These are phyloP conservation scores for Forbesichthys papilliferus DNA, from an alignment of 2,113 vertebrate genomes.

Conservation along the genomic window DNA sequence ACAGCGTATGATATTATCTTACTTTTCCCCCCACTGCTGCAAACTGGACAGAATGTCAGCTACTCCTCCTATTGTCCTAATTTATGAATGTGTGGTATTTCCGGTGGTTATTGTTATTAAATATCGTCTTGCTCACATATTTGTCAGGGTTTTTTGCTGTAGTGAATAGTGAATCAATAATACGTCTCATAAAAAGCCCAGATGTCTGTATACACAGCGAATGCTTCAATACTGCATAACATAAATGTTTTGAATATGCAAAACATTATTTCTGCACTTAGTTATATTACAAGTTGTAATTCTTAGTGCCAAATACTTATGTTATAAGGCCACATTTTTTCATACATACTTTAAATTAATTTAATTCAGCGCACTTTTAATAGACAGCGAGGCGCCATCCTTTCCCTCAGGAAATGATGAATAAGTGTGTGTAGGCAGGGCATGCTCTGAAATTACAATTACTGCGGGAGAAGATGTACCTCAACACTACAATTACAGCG, in stretches of 20 bases:
- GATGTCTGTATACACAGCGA: not conserved
- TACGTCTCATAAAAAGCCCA: too few species aligned
- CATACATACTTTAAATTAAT: slow-evolving; percentile 41
- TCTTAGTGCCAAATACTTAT: slow-evolving; percentile 32
- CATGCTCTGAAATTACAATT: slow-evolving; percentile 70
- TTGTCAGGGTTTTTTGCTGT: too few species aligned
- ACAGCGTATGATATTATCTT: too few species aligned
- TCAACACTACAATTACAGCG: slow-evolving; percentile 67
- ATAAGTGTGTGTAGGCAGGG: slow-evolving; percentile 69
- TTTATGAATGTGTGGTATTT: too few species aligned
- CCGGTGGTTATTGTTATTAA: too few species aligned
- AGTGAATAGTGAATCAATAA: too few species aligned
- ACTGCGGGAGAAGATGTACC: slow-evolving; percentile 62
- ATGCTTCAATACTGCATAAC: not conserved
- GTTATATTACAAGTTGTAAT: not conserved
- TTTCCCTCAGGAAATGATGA: slow-evolving; percentile 71
- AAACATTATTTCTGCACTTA: not conserved
- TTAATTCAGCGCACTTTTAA: slow-evolving; percentile 62
- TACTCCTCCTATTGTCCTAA: too few species aligned
- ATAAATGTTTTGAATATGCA: not conserved
- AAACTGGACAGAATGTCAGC: too few species aligned
- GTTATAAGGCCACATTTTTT: slow-evolving; percentile 39
- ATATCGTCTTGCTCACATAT: too few species aligned
- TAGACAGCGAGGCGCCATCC: slow-evolving; percentile 45
- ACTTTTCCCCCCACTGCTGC: too few species aligned